A percentile compares a stretch with the other conserved stretches of the same genome.
These are phyloP conservation scores for Sebastiscus albofasciatus DNA, from an alignment of 2,797 vertebrate genomes.

Conservation along the genomic window DNA sequence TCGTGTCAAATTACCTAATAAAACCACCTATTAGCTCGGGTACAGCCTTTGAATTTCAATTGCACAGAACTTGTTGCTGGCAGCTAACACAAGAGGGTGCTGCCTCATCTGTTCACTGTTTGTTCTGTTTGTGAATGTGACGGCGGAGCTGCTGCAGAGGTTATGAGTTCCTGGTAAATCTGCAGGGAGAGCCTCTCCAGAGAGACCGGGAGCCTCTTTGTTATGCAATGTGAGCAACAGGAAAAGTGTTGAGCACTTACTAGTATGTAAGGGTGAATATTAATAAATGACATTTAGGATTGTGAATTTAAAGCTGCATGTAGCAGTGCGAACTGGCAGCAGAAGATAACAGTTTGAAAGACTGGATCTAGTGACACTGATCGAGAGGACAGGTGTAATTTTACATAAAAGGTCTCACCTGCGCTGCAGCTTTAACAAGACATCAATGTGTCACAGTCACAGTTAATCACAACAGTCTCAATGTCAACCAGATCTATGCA, in stretches of 20 bases:
- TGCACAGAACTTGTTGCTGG: neutral
- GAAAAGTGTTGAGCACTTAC: neutral
- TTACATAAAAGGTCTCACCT: neutral
- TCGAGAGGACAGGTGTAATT: constrained; percentile 7
- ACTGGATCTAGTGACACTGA: neutral
- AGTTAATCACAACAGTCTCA: neutral
- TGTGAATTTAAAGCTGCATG: neutral
- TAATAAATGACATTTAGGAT: neutral
- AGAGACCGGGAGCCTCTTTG: neutral
- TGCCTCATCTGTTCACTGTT: constrained; percentile 26
- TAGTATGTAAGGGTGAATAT: neutral
- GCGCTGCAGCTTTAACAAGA: neutral
- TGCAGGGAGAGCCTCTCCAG: neutral
- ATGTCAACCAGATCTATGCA: neutral
- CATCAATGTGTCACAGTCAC: neutral
- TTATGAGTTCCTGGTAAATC: neutral
- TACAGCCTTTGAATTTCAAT: neutral
- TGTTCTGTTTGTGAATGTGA: constrained; percentile 6
- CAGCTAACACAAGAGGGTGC: constrained; percentile 55
- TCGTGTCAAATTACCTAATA: neutral
- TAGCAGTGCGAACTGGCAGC: neutral
- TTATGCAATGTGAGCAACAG: neutral
- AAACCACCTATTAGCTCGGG: neutral
- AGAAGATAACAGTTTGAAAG: neutral
- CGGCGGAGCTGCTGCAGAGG: constrained; percentile 7